phyloP scores from a whole-genome alignment of 2,888 invertebrate species.

The Hetaerina titia region DNA sequence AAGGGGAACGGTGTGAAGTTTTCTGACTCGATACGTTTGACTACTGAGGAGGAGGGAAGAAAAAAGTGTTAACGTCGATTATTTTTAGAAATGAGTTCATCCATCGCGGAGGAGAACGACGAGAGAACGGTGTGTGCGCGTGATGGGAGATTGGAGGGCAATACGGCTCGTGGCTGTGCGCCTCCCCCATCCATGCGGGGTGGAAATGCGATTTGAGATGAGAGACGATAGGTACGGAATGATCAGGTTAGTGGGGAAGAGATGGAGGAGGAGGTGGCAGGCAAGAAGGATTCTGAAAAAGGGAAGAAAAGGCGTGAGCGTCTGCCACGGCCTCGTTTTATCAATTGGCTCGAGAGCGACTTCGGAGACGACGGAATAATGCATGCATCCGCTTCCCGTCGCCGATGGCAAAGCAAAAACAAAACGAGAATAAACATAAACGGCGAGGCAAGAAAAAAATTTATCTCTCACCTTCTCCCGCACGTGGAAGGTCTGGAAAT shows the following conservation, averaged over 20 bases:
- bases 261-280: background rate
- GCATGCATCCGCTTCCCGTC: background rate
- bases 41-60: background rate
- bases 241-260: no score
- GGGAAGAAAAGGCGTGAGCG: background rate
- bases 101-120: background rate
- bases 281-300: background rate
- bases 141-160: background rate
- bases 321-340: background rate
- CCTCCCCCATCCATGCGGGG: background rate
- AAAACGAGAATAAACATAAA: background rate
- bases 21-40: background rate
- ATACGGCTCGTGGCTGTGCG: background rate
- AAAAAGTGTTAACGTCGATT: background rate
- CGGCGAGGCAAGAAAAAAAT: background rate
- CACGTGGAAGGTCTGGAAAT: background rate
- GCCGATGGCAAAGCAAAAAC: background rate
- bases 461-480: background rate
- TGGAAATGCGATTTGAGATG: background rate
- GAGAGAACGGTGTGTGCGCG: background rate
- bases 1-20: background rate
- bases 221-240: no score
- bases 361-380: conserved; percentile 5
- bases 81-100: conserved; percentile 3
- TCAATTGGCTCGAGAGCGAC: conserved; percentile 1